Evolutionary conservation across 2,797 vertebrate genomes (phyloP).

Genomic region (Mustela erminea): DNA sequence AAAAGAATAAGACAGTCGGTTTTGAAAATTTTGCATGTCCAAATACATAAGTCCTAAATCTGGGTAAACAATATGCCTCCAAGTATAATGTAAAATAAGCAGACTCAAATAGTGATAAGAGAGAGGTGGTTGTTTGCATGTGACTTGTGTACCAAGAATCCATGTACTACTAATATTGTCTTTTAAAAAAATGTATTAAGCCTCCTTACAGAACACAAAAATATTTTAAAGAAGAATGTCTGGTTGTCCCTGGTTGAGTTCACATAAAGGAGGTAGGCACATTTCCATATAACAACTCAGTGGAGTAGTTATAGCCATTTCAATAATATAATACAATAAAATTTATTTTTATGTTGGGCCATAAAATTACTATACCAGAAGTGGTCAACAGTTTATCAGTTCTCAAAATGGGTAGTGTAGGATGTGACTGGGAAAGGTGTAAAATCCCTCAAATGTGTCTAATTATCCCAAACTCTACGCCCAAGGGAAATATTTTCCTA

Average conservation of each 20-base stretch:
- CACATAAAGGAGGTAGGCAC: constrained; percentile 41
- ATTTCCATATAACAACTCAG: constrained; percentile 62
- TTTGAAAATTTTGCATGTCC: constrained; percentile 19
- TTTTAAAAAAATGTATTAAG: neutral
- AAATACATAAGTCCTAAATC: constrained; percentile 44
- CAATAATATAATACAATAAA: constrained; percentile 70
- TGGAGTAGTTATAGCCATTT: constrained; percentile 65
- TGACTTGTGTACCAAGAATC: constrained; percentile 46
- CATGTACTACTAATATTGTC: neutral
- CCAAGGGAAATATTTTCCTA: constrained; percentile 72
- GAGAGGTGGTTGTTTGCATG: constrained; percentile 31
- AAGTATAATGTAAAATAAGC: constrained; percentile 54
- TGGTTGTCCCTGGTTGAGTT: constrained; percentile 22
- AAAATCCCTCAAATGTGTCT: constrained; percentile 79
- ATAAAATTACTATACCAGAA: constrained; percentile 75
- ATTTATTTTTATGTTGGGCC: constrained; percentile 73
- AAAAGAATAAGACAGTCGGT: constrained; percentile 42
- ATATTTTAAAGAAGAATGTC: constrained; percentile 26
- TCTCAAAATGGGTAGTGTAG: constrained; percentile 52
- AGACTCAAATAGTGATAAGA: constrained; percentile 20
- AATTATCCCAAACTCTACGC: constrained; percentile 82
- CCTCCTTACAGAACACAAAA: neutral
- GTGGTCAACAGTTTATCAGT: constrained; percentile 65
- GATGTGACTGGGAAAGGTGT: constrained; percentile 52
- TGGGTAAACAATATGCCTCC: neutral